A percentile compares a stretch with the other conserved stretches of the same genome.
phyloP scores from a whole-genome alignment of 2,888 invertebrate genomes.

The Dolichomitus sp. region DNA sequence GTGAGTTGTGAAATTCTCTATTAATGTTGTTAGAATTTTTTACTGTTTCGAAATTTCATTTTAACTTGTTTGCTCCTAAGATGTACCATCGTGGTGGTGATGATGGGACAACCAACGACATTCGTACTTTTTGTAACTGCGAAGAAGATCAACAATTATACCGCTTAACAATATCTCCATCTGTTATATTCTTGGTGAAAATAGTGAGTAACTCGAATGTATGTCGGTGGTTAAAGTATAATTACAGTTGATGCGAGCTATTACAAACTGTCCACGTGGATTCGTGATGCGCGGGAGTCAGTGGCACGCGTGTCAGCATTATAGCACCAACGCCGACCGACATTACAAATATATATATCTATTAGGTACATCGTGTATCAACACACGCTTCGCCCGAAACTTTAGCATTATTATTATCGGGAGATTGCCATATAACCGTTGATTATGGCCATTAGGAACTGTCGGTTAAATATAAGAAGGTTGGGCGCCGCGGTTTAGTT shows the following conservation, averaged over 20 bases:
- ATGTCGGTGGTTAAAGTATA: slow-evolving; percentile 39
- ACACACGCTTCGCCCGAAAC: slow-evolving; percentile 61
- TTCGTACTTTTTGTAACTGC: neutral
- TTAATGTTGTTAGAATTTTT: too few species aligned
- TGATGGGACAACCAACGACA: too few species aligned
- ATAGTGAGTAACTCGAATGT: slow-evolving; percentile 30
- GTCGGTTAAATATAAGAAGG: slow-evolving; percentile 82
- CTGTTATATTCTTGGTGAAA: slow-evolving; percentile 11
- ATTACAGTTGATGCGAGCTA: slow-evolving; percentile 40
- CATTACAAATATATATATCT: slow-evolving; percentile 36
- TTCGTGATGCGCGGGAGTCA: slow-evolving; percentile 54
- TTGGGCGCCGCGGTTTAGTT: slow-evolving; percentile 74
- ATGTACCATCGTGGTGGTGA: too few species aligned
- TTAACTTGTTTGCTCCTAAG: too few species aligned
- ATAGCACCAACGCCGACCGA: slow-evolving; percentile 41
- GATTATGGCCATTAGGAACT: slow-evolving; percentile 85
- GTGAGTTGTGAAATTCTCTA: too few species aligned
- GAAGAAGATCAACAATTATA: neutral
- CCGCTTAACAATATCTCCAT: neutral
- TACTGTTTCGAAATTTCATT: too few species aligned
- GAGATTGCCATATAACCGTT: slow-evolving; percentile 83
- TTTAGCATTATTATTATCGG: slow-evolving; percentile 82
- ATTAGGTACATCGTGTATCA: slow-evolving; percentile 39
- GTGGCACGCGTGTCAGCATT: slow-evolving; percentile 39
- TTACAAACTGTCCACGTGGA: slow-evolving; percentile 41